phyloP scores from a whole-genome alignment of 53 echinoderm and acorn worm species.

The Holothuria scabra region DNA sequence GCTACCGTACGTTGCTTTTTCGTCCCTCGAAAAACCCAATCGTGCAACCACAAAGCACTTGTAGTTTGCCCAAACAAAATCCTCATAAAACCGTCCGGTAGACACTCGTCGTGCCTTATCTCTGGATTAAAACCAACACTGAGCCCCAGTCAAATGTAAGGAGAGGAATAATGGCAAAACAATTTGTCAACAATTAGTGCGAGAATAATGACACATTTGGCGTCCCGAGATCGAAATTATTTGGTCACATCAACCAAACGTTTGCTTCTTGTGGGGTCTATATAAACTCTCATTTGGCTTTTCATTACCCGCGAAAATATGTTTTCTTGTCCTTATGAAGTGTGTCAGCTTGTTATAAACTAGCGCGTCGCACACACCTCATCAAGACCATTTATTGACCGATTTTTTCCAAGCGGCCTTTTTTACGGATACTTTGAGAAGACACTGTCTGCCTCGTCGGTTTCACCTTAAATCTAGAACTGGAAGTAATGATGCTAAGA shows the following conservation, averaged over 20 bases:
- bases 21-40: too few relatives aligned
- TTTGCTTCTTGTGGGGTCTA: constrained; percentile 38
- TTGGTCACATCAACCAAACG: not conserved
- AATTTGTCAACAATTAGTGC: constrained; percentile 17
- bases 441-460: not conserved
- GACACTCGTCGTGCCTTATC: too few relatives aligned
- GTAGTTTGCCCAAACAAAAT: too few relatives aligned
- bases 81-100: too few relatives aligned
- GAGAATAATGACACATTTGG: too few relatives aligned
- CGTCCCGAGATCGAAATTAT: too few relatives aligned
- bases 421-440: not conserved
- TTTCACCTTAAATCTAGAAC: too few relatives aligned
- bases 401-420: not conserved
- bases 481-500: too few relatives aligned
- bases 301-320: constrained; percentile 28
- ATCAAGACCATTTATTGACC: constrained; percentile 23
- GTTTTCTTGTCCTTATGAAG: not conserved
- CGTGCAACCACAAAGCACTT: too few relatives aligned
- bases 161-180: constrained; percentile 15
- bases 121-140: too few relatives aligned
- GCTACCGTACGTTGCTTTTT: too few relatives aligned
- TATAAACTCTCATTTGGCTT: constrained; percentile 14
- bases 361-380: constrained; percentile 25
- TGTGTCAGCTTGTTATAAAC: not conserved
- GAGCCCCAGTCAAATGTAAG: too few relatives aligned